Base-by-base conservation (phyloP, 1,140 invertebrate species). In the Nephotettix cincticeps region DNA sequence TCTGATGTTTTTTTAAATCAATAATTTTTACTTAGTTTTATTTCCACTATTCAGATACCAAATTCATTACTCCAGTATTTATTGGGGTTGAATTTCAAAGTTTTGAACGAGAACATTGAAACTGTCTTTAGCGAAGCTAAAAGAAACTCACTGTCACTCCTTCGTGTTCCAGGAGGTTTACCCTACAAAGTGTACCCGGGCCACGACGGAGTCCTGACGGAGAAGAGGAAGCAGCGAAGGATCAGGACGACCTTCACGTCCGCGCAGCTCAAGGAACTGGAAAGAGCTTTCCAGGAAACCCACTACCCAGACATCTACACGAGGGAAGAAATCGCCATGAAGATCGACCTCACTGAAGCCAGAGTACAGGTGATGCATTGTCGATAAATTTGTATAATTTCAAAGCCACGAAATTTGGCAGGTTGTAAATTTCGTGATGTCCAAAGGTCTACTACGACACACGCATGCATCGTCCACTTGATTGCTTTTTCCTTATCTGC, bases 271-370 rank as follows among this genome's bases (percentile, higher is more conserved):
- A 98, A 97, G 82, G 97, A 99, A 82, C 83, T 99, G 72, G 97
- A 99, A 84, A 86, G 94, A 78, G 95, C 96, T 71, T 99, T 99
- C 82, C 91, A 95, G 81, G 96, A 98, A 81, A 99, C 97, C 4
- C 97, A 99, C 81, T 99, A 99, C 84, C 97, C 97, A 14, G 97
- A 99, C 82, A 99, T 99, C 77, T 99, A 99, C 82, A 98, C 96
- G n/a, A 85, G 97, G 73, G 97, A 99, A 81, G 97, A 99, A 82
- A 97, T 99, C 73, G 97, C 97, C 29, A 94, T 97, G 89, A 96
- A 97, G 83, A 97, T 98, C 75, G 96, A 99, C 83, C 87, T 99
- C 68, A 99, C 97, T 4, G 97, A 99, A 84, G 97, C 97, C 21
- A 86, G 97, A 82, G 97, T 99, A 28, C 97, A 99, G 90, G 97